These are phyloP conservation scores for Muntiacus reevesi DNA, from an alignment of 2,113 vertebrate species.

Conservation along the genomic window DNA sequence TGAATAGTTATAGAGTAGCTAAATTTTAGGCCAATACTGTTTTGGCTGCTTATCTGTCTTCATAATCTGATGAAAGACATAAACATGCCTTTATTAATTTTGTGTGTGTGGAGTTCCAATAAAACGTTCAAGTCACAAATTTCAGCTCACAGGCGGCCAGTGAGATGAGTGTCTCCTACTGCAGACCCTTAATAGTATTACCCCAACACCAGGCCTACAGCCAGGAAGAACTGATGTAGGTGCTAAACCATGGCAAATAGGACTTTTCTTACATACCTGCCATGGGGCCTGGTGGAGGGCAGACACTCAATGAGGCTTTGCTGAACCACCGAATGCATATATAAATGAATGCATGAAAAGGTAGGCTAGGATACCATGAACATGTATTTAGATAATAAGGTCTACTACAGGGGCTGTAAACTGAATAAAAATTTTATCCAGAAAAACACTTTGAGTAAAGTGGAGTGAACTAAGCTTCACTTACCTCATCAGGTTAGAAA, in stretches of 20 bases:
- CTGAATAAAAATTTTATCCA: not conserved
- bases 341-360: fast-evolving
- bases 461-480: not conserved
- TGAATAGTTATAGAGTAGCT: not conserved
- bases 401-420: not conserved
- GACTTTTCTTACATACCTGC: not conserved
- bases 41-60: not conserved
- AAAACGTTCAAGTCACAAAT: not conserved
- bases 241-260: fast-evolving
- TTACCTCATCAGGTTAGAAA: not conserved
- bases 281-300: fast-evolving
- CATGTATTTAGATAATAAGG: not conserved
- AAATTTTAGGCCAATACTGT: not conserved
- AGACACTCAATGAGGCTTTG: not conserved
- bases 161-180: not conserved
- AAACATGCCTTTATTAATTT: not conserved
- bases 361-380: not conserved
- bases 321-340: not conserved
- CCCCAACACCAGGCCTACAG: not conserved
- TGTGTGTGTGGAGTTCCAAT: not conserved
- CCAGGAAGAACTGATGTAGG: not conserved
- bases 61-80: not conserved
- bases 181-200: not conserved
- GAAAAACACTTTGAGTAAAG: not conserved
- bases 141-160: not conserved